phyloP scores from a whole-genome alignment of 2,113 vertebrate species.

The Andinoacara biseriatus region DNA sequence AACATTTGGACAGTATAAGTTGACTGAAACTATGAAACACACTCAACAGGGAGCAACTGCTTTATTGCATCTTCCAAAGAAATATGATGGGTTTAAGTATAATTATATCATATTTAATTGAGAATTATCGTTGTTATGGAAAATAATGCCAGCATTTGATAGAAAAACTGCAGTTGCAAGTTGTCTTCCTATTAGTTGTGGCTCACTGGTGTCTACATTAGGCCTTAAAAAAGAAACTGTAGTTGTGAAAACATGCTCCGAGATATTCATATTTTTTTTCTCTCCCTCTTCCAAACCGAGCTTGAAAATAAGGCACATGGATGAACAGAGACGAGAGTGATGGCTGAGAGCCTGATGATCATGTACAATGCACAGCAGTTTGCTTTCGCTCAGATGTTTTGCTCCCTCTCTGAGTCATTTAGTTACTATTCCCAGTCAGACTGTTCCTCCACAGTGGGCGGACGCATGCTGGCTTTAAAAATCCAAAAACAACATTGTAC shows the following conservation, averaged over 20 bases:
- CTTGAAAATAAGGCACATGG: slow-evolving; percentile 11
- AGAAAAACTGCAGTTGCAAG: background rate
- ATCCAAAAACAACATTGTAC: background rate
- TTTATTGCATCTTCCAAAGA: background rate
- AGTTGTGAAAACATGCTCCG: background rate
- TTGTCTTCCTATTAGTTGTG: background rate
- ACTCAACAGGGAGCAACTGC: background rate
- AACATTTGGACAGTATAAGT: no score
- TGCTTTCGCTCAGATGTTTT: slow-evolving; percentile 24
- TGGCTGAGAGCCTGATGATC: slow-evolving; percentile 3
- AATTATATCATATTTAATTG: background rate
- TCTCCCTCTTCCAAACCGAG: background rate
- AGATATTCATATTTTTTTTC: background rate
- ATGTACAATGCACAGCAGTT: slow-evolving; percentile 18
- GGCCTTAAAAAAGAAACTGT: background rate
- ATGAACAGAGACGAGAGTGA: slow-evolving; percentile 27
- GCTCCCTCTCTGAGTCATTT: slow-evolving; percentile 30
- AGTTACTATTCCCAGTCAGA: slow-evolving; percentile 34
- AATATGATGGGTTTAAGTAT: background rate
- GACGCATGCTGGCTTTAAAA: slow-evolving; percentile 5
- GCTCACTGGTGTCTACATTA: background rate
- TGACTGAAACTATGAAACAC: no score
- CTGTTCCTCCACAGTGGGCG: slow-evolving; percentile 9
- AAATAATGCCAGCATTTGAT: background rate
- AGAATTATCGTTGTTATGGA: background rate